A percentile compares a stretch with the other conserved stretches of the same genome.
Evolutionary conservation across 2,888 invertebrate species (phyloP).

Genomic region (Poecilobothrus nobilitatus): DNA sequence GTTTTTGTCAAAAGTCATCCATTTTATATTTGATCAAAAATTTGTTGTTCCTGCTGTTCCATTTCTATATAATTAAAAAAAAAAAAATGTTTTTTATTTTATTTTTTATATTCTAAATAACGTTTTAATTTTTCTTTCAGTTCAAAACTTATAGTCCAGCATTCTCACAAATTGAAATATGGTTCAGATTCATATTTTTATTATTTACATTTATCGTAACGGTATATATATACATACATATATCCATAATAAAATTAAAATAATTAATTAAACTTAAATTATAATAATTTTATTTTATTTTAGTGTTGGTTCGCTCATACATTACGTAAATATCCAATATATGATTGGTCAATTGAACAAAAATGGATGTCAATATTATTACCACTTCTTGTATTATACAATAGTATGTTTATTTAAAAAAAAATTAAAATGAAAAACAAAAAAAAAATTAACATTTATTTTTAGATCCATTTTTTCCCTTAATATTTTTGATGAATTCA

Average conservation of each 20-base stretch:
- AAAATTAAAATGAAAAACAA: too few relatives aligned
- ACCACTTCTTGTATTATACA: constrained; percentile 79
- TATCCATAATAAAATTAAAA: too few relatives aligned
- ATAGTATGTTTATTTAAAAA: constrained; percentile 57
- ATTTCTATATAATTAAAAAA: too few relatives aligned
- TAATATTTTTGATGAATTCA: constrained; percentile 79
- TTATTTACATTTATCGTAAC: constrained; percentile 76
- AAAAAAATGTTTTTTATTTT: too few relatives aligned
- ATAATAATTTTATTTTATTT: constrained; percentile 15
- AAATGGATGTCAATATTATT: constrained; percentile 88
- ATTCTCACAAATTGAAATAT: constrained; percentile 94
- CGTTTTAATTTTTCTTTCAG: constrained; percentile 50
- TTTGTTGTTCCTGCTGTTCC: too few relatives aligned
- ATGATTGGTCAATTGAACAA: constrained; percentile 97
- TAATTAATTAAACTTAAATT: too few relatives aligned
- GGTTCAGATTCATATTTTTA: constrained; percentile 91
- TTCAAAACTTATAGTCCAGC: constrained; percentile 93
- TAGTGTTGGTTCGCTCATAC: constrained; percentile 92
- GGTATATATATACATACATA: constrained; percentile 48
- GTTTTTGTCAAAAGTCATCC: too few relatives aligned
- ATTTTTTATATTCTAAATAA: too few relatives aligned
- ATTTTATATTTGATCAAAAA: too few relatives aligned
- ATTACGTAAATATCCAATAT: constrained; percentile 73
- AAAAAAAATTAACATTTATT: constrained; percentile 23
- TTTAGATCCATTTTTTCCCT: constrained; percentile 87